Base-by-base conservation (phyloP, 2,113 vertebrate species). In the Neomonachus schauinslandi region DNA sequence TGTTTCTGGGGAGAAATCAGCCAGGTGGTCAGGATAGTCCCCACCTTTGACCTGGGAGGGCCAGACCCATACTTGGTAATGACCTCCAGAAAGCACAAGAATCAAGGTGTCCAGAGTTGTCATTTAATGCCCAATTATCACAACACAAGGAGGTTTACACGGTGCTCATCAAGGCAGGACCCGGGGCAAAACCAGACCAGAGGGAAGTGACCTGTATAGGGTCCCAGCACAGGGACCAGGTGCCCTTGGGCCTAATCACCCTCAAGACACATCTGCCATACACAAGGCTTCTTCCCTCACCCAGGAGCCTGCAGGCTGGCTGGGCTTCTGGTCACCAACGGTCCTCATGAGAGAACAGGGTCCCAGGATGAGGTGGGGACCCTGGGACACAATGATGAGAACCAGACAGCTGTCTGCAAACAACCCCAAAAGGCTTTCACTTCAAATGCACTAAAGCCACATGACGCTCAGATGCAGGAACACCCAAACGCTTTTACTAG, bases 91-190 rank as follows among this genome's bases (percentile, higher is more conserved):
- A 95, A 93, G 61, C 49, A 95, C 81, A 63, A 42, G 65, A 95
- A 83, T 94, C 93, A 26, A 51, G 39, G 16, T 1, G 3, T 15
- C 55, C 18, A 65, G n/a, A 96, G 51, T 55, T 87, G 74, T 21
- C 19, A 21, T 98, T 98, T 97, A 98, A 98, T 98, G 92, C 95
- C 95, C 69, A 22, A 12, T 67, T 14, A 76, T 88, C 86, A 88
- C 89, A 94, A 89, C 33, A 83, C 61, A 74, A 74, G 14, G 53
- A 83, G 51, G 86, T 24, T 85, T 14, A 26, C 46, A 22, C 4
- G 31, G 80, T 28, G 31, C 53, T 72, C 28, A 10, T 31, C 67
- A 61, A 88, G 11, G 82, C 46, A 24, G 69, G 92, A 74, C 80
- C 49, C 57, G 46, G 63, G 46, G 46, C 0, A 18, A 92, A 95